These are phyloP conservation scores for Acanthacorydalis orientalis DNA, from an alignment of 2,888 invertebrate species.

Conservation along the genomic window DNA sequence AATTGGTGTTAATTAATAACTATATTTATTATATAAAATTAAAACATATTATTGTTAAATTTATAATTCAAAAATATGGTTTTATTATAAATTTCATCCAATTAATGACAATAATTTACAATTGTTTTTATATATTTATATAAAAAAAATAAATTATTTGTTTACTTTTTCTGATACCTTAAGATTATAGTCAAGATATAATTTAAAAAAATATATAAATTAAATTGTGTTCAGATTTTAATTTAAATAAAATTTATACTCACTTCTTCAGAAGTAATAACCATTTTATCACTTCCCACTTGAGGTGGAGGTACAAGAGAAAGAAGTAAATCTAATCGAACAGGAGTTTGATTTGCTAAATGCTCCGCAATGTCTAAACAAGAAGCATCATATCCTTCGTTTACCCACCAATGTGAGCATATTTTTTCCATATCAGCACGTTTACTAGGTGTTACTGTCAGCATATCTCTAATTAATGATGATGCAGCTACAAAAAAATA, in stretches of 20 bases:
- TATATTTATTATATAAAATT: neutral
- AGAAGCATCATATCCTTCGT: constrained; percentile 62
- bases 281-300: constrained; percentile 53
- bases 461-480: constrained; percentile 82
- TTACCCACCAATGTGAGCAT: constrained; percentile 95
- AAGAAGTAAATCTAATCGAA: constrained; percentile 69
- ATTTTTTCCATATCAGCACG: constrained; percentile 89
- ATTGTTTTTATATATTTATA: neutral
- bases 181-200: too few species aligned
- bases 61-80: too few species aligned
- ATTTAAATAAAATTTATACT: constrained; percentile 13
- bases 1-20: neutral
- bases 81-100: too few species aligned
- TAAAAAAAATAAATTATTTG: too few species aligned
- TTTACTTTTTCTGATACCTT: too few species aligned
- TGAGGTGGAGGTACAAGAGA: constrained; percentile 69
- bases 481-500: constrained; percentile 59
- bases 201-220: neutral
- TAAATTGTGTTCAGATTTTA: constrained; percentile 20
- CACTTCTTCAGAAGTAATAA: constrained; percentile 38
- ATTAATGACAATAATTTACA: too few species aligned
- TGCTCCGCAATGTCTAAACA: constrained; percentile 77
- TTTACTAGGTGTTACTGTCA: constrained; percentile 78
- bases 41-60: too few species aligned
- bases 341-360: constrained; percentile 79